Conservation (phyloP, 2,113 vertebrate genomes). For the Corythoichthys haematopterus region DNA sequence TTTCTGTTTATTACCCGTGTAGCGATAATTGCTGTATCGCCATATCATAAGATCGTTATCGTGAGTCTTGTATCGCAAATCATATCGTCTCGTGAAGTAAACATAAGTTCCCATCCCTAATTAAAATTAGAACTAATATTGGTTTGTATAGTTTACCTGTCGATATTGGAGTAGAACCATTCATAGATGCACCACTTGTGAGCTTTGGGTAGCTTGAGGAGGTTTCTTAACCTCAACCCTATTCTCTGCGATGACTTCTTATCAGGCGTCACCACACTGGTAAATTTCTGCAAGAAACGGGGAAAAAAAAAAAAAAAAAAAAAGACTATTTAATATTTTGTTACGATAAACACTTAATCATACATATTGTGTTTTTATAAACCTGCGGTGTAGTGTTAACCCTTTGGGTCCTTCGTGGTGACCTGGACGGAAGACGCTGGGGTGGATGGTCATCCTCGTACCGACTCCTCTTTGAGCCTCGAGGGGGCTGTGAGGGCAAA, state of each 20-base stretch:
- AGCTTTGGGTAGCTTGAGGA: slow-evolving; percentile 96
- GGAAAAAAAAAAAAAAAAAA: neutral
- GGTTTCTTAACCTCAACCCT: slow-evolving; percentile 89
- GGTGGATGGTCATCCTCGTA: slow-evolving; percentile 83
- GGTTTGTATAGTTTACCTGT: slow-evolving; percentile 77
- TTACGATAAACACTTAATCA: too few relatives aligned
- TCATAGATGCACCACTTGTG: slow-evolving; percentile 99
- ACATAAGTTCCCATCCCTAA: neutral
- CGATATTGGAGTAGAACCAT: slow-evolving; percentile 99
- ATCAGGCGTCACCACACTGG: slow-evolving; percentile 85
- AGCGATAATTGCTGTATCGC: too few relatives aligned
- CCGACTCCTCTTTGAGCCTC: slow-evolving; percentile 92
- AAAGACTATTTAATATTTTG: neutral
- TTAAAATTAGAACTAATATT: neutral
- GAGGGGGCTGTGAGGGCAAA: slow-evolving; percentile 78
- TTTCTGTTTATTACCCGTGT: too few relatives aligned
- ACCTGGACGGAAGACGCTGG: slow-evolving; percentile 78
- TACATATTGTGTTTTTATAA: slow-evolving; percentile 26
- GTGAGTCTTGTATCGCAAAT: too few relatives aligned
- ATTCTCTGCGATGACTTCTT: slow-evolving; percentile 96
- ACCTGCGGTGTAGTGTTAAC: slow-evolving; percentile 88
- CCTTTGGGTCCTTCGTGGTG: slow-evolving; percentile 91
- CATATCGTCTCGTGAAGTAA: too few relatives aligned
- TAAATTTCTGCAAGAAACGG: slow-evolving; percentile 78
- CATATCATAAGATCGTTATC: too few relatives aligned